These are phyloP conservation scores for Apteryx owenii DNA, from an alignment of 2,113 vertebrate species.

Conservation along the genomic window DNA sequence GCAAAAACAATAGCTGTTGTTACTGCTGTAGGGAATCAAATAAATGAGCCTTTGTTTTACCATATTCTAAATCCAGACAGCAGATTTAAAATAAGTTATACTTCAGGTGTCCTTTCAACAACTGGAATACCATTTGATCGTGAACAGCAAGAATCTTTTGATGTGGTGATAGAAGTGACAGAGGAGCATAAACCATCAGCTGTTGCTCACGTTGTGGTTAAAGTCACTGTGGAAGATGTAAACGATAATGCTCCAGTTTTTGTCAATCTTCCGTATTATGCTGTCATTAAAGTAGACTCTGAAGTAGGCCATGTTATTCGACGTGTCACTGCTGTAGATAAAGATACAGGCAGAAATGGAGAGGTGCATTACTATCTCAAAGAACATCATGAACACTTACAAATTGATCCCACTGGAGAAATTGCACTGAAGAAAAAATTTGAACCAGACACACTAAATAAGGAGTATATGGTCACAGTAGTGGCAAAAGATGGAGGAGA, in stretches of 20 bases:
- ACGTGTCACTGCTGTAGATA: constrained; percentile 88
- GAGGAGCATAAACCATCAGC: constrained; percentile 82
- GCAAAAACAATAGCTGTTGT: constrained; percentile 88
- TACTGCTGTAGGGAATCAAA: constrained; percentile 87
- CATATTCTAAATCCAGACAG: constrained; percentile 92
- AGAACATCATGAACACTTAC: constrained; percentile 88
- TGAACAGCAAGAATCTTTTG: constrained; percentile 87
- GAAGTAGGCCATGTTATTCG: constrained; percentile 86
- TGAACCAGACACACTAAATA: constrained; percentile 86
- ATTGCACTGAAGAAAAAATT: constrained; percentile 89
- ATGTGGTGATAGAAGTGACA: constrained; percentile 91
- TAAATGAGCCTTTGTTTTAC: constrained; percentile 94
- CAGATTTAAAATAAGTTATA: constrained; percentile 91
- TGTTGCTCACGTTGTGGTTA: constrained; percentile 87
- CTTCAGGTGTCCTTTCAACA: constrained; percentile 92
- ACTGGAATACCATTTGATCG: constrained; percentile 93
- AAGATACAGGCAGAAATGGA: constrained; percentile 86
- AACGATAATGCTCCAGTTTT: constrained; percentile 94
- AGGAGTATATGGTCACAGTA: constrained; percentile 87
- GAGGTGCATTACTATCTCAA: constrained; percentile 88
- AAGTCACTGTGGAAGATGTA: constrained; percentile 86
- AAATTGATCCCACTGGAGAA: constrained; percentile 86
- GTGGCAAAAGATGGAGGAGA: constrained; percentile 90
- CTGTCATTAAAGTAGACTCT: constrained; percentile 88
- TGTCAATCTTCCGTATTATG: constrained; percentile 93